Evolutionary conservation across 2,888 invertebrate species (phyloP), one percentile per base, ranked within the genome.

Genomic region (Macroteleia sp.): DNA sequence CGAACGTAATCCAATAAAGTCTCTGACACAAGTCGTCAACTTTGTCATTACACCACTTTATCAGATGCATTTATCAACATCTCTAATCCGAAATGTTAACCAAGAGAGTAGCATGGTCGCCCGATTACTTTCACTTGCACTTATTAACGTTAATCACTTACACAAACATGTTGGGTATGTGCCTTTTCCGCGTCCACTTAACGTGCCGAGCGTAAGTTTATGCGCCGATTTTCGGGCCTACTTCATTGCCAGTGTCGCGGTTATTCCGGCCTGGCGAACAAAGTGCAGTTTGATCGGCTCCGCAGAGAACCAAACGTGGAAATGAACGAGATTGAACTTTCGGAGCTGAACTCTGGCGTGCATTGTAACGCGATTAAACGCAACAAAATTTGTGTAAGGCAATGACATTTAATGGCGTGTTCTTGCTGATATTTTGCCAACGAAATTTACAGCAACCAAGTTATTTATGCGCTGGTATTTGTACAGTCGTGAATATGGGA

Each of bases 281-380:
- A 71, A 56, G 54, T 70, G 70, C 22, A 12, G 42, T 9, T 56
- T 32, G 42, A 12, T 56, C 14, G 41, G 20, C 20, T 36, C 32
- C 6, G 52, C 59, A 6, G 42, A 59, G 59, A 69, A 52, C 42
- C 34, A 50, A 36, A 62, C 36, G 48, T 41, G 41, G 41, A 73
- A 64, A 50, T 50, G 71, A 12, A 50, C 25, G 36, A 56, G 36
- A 57, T 20, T 73, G 71, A 73, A 73, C 71, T 73, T 73, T 73
- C 57, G 50, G 14, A 54, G 54, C 39, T 62, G 62, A 50, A 50
- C 56, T 56, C 56, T 64, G 39, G 48, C 25, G 28, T 48, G 41
- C 54, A 56, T 64, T 73, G 71, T 64, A 25, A 32, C 19, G 36
- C 50, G 41, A 50, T 62, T 30, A 50, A 46, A 44, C 44, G 59